Percentiles rank a stretch among this genome's conserved stretches.
Conservation (phyloP, 2,888 invertebrate species). For the Rotaria socialis region DNA sequence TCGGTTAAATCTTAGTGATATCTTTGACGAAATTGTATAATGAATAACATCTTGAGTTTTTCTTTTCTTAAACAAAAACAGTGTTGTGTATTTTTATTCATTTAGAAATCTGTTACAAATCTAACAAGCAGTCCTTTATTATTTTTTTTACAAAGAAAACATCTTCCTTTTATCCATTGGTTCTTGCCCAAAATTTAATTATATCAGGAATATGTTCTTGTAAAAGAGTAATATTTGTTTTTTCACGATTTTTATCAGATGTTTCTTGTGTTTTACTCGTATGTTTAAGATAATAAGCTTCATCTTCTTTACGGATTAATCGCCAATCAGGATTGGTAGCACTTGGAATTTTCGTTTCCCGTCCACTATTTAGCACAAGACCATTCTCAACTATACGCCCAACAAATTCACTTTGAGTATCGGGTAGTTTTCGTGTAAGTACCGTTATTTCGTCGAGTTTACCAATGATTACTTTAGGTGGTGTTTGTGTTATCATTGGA, state of each 20-base stretch:
- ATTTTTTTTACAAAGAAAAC: neutral
- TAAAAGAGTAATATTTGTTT: neutral
- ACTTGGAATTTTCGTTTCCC: constrained; percentile 37
- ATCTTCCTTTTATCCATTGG: neutral
- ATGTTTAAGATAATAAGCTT: constrained; percentile 32
- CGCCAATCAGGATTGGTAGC: constrained; percentile 43
- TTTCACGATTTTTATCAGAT: neutral
- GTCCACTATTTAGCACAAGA: constrained; percentile 38
- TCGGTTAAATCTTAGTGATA: too few species aligned
- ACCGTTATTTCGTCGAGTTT: constrained; percentile 3
- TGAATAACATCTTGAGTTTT: too few species aligned
- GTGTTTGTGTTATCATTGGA: constrained; percentile 36
- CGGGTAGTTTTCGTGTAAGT: neutral
- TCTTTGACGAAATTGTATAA: too few species aligned
- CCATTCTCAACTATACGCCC: constrained; percentile 37
- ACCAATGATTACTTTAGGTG: neutral
- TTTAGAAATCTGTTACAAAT: neutral
- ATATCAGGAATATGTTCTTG: constrained; percentile 9
- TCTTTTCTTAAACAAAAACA: too few species aligned
- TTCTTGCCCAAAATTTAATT: neutral
- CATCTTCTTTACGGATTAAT: constrained; percentile 41
- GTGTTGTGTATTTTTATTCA: neutral
- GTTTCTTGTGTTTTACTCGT: constrained; percentile 2
- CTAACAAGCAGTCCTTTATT: neutral
- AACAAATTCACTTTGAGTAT: constrained; percentile 28